Conservation (phyloP, 1,140 invertebrate genomes). For the Dufourea novaeangliae region DNA sequence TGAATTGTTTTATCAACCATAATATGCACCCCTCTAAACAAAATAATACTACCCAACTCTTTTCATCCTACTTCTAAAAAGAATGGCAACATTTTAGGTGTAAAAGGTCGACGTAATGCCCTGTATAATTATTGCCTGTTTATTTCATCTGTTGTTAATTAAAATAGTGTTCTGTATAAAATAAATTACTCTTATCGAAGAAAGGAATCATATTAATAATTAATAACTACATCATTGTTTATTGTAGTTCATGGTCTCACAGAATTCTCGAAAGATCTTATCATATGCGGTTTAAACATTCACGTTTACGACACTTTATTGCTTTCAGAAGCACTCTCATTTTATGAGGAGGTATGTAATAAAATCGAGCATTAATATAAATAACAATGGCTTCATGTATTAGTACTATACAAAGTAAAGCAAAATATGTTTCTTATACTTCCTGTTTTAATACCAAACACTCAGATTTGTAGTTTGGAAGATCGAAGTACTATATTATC, state of each 20-base stretch:
- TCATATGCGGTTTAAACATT: constrained; percentile 67
- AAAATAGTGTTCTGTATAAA: background rate
- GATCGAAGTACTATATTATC: constrained; percentile 44
- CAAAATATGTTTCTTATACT: background rate
- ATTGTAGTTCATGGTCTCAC: constrained; percentile 62
- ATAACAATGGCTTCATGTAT: background rate
- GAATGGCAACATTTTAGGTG: too few species aligned
- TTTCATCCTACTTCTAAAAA: too few species aligned
- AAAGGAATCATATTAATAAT: constrained; percentile 16
- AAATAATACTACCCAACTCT: too few species aligned
- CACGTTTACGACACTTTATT: constrained; percentile 66
- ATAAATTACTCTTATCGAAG: background rate
- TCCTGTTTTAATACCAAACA: background rate
- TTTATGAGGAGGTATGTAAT: constrained; percentile 70
- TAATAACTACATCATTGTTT: constrained; percentile 11
- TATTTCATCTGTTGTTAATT: too few species aligned
- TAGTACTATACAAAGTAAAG: background rate
- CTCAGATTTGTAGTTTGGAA: constrained; percentile 64
- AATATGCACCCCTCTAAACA: too few species aligned
- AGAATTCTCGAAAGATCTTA: constrained; percentile 59
- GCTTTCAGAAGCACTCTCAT: constrained; percentile 70
- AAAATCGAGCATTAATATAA: background rate
- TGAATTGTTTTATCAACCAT: too few species aligned
- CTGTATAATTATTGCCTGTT: too few species aligned
- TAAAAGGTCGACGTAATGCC: too few species aligned